Percentiles rank a stretch among this genome's conserved stretches.
phyloP scores from a whole-genome alignment of 2,888 invertebrate genomes.

The Orthonevra nobilis region DNA sequence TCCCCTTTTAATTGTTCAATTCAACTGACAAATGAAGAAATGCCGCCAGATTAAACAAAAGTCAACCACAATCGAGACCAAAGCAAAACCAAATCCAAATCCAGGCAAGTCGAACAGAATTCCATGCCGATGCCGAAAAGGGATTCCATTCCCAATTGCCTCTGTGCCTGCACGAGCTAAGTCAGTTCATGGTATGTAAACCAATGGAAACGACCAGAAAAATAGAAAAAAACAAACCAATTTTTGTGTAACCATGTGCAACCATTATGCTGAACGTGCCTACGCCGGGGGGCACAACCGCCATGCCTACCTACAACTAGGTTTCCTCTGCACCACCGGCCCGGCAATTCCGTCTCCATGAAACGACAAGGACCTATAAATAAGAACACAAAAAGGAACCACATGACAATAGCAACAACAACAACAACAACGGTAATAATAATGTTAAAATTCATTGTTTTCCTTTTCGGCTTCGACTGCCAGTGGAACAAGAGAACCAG shows the following conservation, averaged over 20 bases:
- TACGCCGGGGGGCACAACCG: neutral
- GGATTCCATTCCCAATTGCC: slow-evolving; percentile 47
- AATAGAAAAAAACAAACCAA: slow-evolving; percentile 66
- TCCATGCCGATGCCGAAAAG: slow-evolving; percentile 53
- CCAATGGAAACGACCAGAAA: slow-evolving; percentile 47
- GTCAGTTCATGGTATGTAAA: no score
- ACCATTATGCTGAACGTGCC: slow-evolving; percentile 41
- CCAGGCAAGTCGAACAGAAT: slow-evolving; percentile 21
- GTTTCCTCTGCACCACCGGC: neutral
- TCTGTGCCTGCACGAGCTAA: slow-evolving; percentile 29
- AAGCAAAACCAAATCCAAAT: neutral
- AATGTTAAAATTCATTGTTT: slow-evolving; percentile 63
- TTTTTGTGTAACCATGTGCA: slow-evolving; percentile 63
- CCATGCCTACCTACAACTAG: neutral
- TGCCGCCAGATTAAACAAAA: slow-evolving; percentile 5
- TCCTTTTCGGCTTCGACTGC: slow-evolving; percentile 21
- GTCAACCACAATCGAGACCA: neutral
- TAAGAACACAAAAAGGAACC: slow-evolving; percentile 33
- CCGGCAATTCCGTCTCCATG: slow-evolving; percentile 21
- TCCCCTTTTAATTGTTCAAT: slow-evolving; percentile 48
- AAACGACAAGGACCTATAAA: slow-evolving; percentile 48
- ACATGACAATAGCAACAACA: neutral
- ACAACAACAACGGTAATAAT: slow-evolving; percentile 51
- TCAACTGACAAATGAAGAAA: slow-evolving; percentile 49
- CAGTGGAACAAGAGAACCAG: neutral